phyloP scores from a whole-genome alignment of 2,797 vertebrate species.

The Geotrypetes seraphini region DNA sequence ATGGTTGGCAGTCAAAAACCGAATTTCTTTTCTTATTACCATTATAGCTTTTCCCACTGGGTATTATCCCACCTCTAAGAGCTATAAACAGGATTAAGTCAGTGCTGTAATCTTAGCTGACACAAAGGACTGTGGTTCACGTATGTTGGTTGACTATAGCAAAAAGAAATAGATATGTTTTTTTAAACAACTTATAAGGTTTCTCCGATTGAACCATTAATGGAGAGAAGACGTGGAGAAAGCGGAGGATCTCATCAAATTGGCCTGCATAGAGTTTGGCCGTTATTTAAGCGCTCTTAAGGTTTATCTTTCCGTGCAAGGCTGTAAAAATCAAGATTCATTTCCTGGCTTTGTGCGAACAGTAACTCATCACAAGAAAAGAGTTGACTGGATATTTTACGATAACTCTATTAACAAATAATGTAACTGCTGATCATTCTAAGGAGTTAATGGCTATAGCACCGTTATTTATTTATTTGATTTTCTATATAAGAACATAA shows the following conservation, averaged over 20 bases:
- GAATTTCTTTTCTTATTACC: not conserved
- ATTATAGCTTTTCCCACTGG: conserved; percentile 5
- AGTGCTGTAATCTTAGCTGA: conserved; percentile 11
- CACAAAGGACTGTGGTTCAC: conserved; percentile 7
- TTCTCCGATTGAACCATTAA: conserved; percentile 5
- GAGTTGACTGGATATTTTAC: no score
- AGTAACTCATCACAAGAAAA: conserved; percentile 23
- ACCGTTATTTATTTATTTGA: no score
- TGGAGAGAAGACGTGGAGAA: conserved; percentile 2
- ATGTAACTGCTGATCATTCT: no score
- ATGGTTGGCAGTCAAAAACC: conserved; percentile 9
- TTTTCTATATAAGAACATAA: no score
- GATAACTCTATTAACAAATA: no score
- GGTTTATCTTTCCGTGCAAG: conserved; percentile 13
- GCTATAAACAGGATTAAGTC: conserved; percentile 5
- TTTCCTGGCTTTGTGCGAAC: conserved; percentile 18
- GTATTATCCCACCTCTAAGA: conserved; percentile 8
- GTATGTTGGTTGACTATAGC: conserved; percentile 3
- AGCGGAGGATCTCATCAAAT: conserved; percentile 4
- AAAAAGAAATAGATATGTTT: not conserved
- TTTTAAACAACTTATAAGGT: not conserved
- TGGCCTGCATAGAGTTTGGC: not conserved
- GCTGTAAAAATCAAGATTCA: not conserved
- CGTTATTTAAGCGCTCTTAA: not conserved
- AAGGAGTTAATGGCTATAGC: no score